Percentiles rank a stretch among this genome's conserved stretches.
phyloP scores from a whole-genome alignment of 2,113 vertebrate species.

The Tamias sibiricus region DNA sequence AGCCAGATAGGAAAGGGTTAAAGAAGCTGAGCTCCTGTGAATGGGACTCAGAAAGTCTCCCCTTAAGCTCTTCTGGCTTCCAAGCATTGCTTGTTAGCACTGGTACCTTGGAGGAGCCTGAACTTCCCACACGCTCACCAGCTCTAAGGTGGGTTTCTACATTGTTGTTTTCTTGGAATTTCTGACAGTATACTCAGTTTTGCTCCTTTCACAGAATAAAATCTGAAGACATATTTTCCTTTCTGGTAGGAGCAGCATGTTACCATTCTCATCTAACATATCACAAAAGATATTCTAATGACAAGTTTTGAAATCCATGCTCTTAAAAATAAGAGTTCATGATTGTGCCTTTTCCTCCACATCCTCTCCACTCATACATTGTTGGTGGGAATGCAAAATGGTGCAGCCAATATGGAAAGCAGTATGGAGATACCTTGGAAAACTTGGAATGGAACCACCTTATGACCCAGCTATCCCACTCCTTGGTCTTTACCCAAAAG shows the following conservation, averaged over 20 bases:
- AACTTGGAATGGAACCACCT: too few relatives aligned
- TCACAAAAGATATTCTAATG: not conserved
- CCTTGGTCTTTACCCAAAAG: too few relatives aligned
- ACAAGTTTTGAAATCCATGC: not conserved
- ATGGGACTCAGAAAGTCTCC: not conserved
- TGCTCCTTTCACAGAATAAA: not conserved
- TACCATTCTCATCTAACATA: not conserved
- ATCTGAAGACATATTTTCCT: not conserved
- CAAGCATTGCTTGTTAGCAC: not conserved
- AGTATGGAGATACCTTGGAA: too few relatives aligned
- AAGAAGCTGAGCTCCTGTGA: not conserved
- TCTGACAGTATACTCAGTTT: not conserved
- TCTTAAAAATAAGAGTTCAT: not conserved
- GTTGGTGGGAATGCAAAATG: too few relatives aligned
- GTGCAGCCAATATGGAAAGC: too few relatives aligned
- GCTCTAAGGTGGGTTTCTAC: not conserved
- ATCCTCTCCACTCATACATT: too few relatives aligned
- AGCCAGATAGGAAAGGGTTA: not conserved
- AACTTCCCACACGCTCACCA: too few relatives aligned
- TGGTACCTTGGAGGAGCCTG: not conserved
- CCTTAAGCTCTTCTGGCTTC: not conserved
- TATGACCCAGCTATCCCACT: too few relatives aligned
- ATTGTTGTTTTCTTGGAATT: not conserved
- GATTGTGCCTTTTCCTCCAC: too few relatives aligned
- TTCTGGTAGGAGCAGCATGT: not conserved